Evolutionary conservation across 2,888 invertebrate species (phyloP).

Genomic region (Capitulum mitella): DNA sequence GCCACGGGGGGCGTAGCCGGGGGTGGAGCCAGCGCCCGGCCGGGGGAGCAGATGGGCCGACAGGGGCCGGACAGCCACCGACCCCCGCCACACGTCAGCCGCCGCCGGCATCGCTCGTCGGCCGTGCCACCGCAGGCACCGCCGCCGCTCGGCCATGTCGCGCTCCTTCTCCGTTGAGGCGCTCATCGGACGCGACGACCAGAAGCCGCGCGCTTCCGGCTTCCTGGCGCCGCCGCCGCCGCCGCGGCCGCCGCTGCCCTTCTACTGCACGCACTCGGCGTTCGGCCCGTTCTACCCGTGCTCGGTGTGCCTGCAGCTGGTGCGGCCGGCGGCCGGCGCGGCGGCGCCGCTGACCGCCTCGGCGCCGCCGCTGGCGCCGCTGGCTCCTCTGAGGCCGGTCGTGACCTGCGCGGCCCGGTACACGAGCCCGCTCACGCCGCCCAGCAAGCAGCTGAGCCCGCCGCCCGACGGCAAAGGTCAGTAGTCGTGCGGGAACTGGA

Average conservation of each 20-base stretch:
- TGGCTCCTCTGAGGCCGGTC: not conserved
- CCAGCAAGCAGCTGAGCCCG: not conserved
- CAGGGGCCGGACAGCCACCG: not conserved
- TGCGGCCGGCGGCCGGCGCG: no score
- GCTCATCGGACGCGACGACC: conserved; percentile 39
- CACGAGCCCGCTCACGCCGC: not conserved
- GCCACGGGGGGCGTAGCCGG: not conserved
- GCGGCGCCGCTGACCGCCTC: not conserved
- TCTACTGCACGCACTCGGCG: conserved; percentile 1
- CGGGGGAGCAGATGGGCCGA: not conserved
- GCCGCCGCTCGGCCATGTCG: conserved; percentile 39
- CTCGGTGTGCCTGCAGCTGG: not conserved
- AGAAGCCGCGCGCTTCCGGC: conserved; percentile 31
- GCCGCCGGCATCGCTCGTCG: not conserved
- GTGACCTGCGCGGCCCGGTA: not conserved
- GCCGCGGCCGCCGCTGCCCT: not conserved
- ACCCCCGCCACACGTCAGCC: not conserved
- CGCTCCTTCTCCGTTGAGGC: conserved; percentile 44
- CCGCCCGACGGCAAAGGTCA: not conserved
- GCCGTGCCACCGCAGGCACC: not conserved
- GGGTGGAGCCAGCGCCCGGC: conserved; percentile 13
- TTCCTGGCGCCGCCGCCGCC: conserved; percentile 30
- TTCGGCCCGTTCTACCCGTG: conserved; percentile 5
- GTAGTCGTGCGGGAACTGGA: no score
- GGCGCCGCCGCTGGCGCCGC: not conserved